Percentiles rank a stretch among this genome's conserved stretches.
Evolutionary conservation across 2,888 invertebrate species (phyloP).

Genomic region (Lasioglossum villosulum): DNA sequence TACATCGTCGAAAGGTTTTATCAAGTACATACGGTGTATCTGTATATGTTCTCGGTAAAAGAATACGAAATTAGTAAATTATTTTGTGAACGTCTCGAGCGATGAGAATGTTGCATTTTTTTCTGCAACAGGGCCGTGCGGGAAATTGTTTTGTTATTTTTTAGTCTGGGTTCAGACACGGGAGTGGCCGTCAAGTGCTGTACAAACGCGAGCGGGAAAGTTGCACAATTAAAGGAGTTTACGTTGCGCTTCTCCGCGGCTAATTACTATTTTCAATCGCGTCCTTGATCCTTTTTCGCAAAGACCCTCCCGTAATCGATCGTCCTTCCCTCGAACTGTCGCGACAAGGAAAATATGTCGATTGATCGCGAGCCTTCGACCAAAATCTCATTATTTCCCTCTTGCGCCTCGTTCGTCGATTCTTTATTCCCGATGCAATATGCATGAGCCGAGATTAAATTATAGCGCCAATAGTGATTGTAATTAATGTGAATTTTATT

Average conservation of each 20-base stretch:
- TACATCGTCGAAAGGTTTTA: too few species aligned
- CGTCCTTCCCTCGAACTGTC: neutral
- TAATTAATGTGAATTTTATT: neutral
- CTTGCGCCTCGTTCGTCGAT: neutral
- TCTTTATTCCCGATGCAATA: neutral
- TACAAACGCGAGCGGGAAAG: neutral
- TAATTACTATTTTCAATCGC: slow-evolving; percentile 30
- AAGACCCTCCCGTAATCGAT: slow-evolving; percentile 11
- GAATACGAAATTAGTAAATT: neutral
- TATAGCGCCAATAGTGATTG: neutral
- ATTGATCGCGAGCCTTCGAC: neutral
- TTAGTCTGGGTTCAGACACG: neutral
- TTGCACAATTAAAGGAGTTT: slow-evolving; percentile 24
- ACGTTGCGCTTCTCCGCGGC: neutral
- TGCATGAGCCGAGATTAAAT: neutral
- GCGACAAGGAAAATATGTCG: neutral
- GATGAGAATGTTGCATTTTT: neutral
- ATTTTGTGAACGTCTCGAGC: neutral
- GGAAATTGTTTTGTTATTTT: neutral
- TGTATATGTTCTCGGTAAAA: neutral
- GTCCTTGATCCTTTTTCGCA: slow-evolving; percentile 22
- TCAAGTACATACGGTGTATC: too few species aligned
- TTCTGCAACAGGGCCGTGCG: neutral
- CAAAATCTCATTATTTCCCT: neutral
- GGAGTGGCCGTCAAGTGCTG: neutral